Percentiles rank a stretch among this genome's conserved stretches.
Evolutionary conservation across 2,888 invertebrate species (phyloP).

Genomic region (Hanleya hanleyi): DNA sequence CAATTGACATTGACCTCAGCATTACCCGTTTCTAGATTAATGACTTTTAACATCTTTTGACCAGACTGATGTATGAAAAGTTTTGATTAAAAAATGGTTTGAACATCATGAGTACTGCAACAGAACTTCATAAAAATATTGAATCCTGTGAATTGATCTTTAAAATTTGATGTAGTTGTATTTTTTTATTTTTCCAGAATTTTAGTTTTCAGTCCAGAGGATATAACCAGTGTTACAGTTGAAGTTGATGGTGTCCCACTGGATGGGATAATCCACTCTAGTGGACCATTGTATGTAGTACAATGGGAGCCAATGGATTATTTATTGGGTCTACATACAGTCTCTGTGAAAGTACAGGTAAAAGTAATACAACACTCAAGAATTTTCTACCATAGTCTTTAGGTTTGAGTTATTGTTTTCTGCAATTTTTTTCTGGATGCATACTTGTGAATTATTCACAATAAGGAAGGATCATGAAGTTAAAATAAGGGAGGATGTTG

Average conservation of each 20-base stretch:
- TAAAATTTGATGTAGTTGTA: not conserved
- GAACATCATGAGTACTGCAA: too few relatives aligned
- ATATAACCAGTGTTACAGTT: constrained; percentile 80
- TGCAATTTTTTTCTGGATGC: too few relatives aligned
- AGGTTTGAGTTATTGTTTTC: too few relatives aligned
- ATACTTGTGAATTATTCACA: too few relatives aligned
- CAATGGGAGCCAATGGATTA: constrained; percentile 84
- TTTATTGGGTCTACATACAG: constrained; percentile 79
- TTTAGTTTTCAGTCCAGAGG: constrained; percentile 83
- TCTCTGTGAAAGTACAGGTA: constrained; percentile 67
- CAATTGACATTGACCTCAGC: not conserved
- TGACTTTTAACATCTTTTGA: not conserved
- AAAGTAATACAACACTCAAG: too few relatives aligned
- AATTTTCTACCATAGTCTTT: too few relatives aligned
- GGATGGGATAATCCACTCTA: constrained; percentile 76
- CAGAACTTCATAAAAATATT: too few relatives aligned
- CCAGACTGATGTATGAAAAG: too few relatives aligned
- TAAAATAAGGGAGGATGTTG: too few relatives aligned
- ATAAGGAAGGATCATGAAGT: too few relatives aligned
- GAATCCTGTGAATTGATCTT: too few relatives aligned
- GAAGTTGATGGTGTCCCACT: constrained; percentile 78
- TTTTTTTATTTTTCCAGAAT: constrained; percentile 77
- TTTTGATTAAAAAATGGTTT: too few relatives aligned
- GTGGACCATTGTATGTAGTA: constrained; percentile 83
- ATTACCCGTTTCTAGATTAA: not conserved